These are phyloP conservation scores for Uropsilus gracilis DNA, from an alignment of 2,113 vertebrate genomes.

Conservation along the genomic window DNA sequence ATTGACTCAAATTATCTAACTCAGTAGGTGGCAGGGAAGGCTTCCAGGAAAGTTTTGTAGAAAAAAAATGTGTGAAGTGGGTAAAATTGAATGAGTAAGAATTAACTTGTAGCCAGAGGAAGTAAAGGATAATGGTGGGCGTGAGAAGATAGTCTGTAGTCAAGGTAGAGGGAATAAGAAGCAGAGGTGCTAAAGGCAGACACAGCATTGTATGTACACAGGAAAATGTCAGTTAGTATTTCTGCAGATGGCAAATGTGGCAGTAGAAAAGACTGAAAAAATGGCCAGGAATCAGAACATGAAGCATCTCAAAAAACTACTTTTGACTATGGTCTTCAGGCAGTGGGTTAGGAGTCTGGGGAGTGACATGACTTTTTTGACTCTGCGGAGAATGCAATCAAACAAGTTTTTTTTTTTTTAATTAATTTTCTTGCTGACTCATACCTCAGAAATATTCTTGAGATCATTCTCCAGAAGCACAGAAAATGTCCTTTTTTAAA, in stretches of 20 bases:
- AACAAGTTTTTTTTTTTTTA: too few relatives aligned
- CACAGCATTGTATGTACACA: neutral
- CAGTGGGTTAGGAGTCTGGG: neutral
- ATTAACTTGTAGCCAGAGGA: neutral
- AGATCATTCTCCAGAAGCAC: too few relatives aligned
- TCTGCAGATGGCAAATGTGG: neutral
- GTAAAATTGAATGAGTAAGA: constrained; percentile 2
- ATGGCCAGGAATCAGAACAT: neutral
- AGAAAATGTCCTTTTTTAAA: too few relatives aligned
- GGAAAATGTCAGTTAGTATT: neutral
- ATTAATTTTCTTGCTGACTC: too few relatives aligned
- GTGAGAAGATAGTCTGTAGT: neutral
- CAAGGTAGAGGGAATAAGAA: neutral
- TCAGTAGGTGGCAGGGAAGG: neutral
- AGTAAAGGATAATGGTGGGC: neutral
- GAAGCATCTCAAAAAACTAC: neutral
- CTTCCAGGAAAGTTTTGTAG: neutral
- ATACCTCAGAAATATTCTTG: too few relatives aligned
- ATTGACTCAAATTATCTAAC: neutral
- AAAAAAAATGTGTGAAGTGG: neutral
- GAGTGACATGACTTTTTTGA: neutral
- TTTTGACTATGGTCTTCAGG: neutral
- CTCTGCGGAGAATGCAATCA: neutral
- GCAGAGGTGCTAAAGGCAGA: neutral
- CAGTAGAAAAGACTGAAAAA: neutral